Conservation (phyloP, 2,888 invertebrate genomes). For the Euclidia mi region DNA sequence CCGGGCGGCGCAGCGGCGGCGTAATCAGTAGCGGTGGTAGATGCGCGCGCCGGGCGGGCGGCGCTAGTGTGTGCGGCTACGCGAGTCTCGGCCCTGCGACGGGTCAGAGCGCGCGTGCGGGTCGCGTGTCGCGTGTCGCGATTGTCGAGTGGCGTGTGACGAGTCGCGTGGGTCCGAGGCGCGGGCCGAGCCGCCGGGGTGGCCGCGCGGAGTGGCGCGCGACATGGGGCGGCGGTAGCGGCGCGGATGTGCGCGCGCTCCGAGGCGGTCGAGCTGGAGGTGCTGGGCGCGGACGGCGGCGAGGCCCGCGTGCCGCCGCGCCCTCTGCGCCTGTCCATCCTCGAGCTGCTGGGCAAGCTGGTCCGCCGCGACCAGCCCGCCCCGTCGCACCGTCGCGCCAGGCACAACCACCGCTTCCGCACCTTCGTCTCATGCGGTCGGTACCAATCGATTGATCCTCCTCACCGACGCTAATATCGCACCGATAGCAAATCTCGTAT, state of each 20-base stretch:
- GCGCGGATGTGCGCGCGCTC: slow-evolving; percentile 95
- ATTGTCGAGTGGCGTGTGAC: slow-evolving; percentile 67
- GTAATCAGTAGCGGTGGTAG: slow-evolving; percentile 53
- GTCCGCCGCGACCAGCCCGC: slow-evolving; percentile 88
- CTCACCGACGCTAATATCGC: slow-evolving; percentile 28
- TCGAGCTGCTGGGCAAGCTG: slow-evolving; percentile 91
- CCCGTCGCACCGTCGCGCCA: slow-evolving; percentile 79
- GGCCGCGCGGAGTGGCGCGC: slow-evolving; percentile 87
- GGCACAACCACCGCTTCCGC: slow-evolving; percentile 90
- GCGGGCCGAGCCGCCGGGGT: slow-evolving; percentile 69
- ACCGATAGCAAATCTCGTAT: slow-evolving; percentile 41
- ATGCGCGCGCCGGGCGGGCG: slow-evolving; percentile 67
- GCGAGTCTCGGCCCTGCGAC: slow-evolving; percentile 71
- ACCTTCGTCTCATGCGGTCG: slow-evolving; percentile 87
- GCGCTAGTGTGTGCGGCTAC: slow-evolving; percentile 65
- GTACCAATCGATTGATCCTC: slow-evolving; percentile 64
- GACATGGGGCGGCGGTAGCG: slow-evolving; percentile 93
- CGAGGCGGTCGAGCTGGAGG: slow-evolving; percentile 94
- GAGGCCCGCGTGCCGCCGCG: slow-evolving; percentile 93
- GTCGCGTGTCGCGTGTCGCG: slow-evolving; percentile 60
- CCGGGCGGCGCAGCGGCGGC: slow-evolving; percentile 38
- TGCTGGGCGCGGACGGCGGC: slow-evolving; percentile 94
- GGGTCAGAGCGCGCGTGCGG: slow-evolving; percentile 76
- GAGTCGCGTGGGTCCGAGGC: slow-evolving; percentile 57
- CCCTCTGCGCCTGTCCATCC: slow-evolving; percentile 92